phyloP scores from a whole-genome alignment of 2,888 invertebrate species.

The Himalopsyche japonica region DNA sequence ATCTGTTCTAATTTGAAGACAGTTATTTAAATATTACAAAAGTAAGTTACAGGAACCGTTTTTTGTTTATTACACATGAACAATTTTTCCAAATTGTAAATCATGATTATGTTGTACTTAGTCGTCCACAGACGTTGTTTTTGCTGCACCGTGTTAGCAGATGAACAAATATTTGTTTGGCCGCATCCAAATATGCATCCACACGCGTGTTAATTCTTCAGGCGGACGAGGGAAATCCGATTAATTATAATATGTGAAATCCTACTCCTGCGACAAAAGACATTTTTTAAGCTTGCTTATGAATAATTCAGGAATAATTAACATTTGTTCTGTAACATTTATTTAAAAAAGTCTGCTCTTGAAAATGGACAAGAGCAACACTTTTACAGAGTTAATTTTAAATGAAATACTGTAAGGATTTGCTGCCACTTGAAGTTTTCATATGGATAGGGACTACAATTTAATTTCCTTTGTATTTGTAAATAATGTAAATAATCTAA shows the following conservation, averaged over 20 bases:
- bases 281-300: background rate
- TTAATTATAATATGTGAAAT: slow-evolving; percentile 1
- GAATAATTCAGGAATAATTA: background rate
- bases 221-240: background rate
- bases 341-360: background rate
- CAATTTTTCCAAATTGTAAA: too few species aligned
- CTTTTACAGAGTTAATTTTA: background rate
- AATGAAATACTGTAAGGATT: background rate
- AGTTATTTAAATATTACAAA: too few species aligned
- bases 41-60: too few species aligned
- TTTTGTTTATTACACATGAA: too few species aligned
- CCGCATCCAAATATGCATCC: background rate
- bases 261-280: background rate
- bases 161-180: background rate
- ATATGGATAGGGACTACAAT: too few species aligned
- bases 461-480: too few species aligned
- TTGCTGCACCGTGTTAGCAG: too few species aligned
- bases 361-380: background rate
- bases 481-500: too few species aligned
- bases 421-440: background rate
- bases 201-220: background rate
- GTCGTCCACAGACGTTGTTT: too few species aligned
- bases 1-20: too few species aligned
- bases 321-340: background rate
- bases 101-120: too few species aligned